Conservation (phyloP, 2,888 invertebrate genomes). For the Lasioglossum marginatum region DNA sequence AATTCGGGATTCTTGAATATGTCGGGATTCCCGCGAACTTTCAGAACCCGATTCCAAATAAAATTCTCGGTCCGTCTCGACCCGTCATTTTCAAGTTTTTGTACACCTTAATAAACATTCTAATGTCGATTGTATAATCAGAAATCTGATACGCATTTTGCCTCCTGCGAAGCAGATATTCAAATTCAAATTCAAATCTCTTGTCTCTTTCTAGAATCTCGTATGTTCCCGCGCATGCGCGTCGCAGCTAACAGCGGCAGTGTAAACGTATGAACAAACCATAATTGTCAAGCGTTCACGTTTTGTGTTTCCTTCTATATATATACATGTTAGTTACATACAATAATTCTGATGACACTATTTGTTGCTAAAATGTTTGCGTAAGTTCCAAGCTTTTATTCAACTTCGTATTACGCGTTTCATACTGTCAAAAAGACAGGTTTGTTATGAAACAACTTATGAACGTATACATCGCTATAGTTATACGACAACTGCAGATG, state of each 20-base stretch:
- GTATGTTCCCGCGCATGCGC: not conserved
- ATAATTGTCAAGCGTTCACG: not conserved
- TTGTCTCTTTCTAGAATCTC: not conserved
- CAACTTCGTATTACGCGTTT: not conserved
- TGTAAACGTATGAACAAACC: not conserved
- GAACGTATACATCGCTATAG: constrained; percentile 6
- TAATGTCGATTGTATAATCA: not conserved
- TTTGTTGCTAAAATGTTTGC: not conserved
- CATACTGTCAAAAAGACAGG: constrained; percentile 8
- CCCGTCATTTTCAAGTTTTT: not conserved
- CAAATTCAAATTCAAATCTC: not conserved
- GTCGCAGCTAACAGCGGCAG: not conserved
- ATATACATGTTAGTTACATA: not conserved
- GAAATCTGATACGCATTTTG: not conserved
- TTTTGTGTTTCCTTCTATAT: not conserved
- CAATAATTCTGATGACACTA: not conserved
- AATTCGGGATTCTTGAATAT: too few relatives aligned
- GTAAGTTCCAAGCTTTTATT: not conserved
- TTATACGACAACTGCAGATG: not conserved
- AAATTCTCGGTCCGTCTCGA: too few relatives aligned
- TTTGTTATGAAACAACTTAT: constrained; percentile 22
- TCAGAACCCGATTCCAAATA: too few relatives aligned
- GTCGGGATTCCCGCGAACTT: not conserved
- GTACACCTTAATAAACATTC: not conserved
- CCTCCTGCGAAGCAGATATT: not conserved